Percentiles rank a stretch among this genome's conserved stretches.
phyloP scores from a whole-genome alignment of 2,888 invertebrate species.

The Tipula lateralis region DNA sequence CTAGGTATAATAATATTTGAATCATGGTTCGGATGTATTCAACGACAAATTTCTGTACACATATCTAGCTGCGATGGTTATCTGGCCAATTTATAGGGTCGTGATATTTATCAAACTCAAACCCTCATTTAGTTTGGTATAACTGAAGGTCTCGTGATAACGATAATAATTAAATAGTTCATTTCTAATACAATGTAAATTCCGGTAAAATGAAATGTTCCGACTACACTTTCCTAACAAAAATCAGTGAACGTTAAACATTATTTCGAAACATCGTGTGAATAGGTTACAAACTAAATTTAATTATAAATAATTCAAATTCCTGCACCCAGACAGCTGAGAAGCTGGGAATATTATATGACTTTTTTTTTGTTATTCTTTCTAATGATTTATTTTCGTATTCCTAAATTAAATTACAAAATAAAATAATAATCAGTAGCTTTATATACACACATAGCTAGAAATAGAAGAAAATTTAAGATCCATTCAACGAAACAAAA shows the following conservation, averaged over 20 bases:
- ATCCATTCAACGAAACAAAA: background rate
- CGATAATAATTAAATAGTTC: too few relatives aligned
- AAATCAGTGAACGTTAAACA: background rate
- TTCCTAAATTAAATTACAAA: conserved; percentile 16
- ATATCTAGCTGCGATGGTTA: too few relatives aligned
- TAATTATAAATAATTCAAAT: conserved; percentile 5
- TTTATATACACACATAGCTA: too few relatives aligned
- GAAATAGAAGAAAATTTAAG: background rate
- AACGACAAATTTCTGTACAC: too few relatives aligned
- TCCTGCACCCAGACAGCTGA: background rate
- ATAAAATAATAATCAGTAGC: background rate
- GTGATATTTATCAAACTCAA: too few relatives aligned
- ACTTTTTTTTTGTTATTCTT: background rate
- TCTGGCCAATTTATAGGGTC: too few relatives aligned
- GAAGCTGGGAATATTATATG: background rate
- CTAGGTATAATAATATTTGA: too few relatives aligned
- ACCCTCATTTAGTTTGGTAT: too few relatives aligned
- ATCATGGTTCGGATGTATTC: too few relatives aligned
- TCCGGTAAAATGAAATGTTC: too few relatives aligned
- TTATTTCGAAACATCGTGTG: background rate
- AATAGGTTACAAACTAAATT: background rate
- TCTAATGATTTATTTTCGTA: conserved; percentile 11
- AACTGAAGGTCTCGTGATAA: too few relatives aligned
- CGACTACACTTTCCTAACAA: background rate
- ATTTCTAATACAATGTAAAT: too few relatives aligned